Percentiles rank a stretch among this genome's conserved stretches.
Evolutionary conservation across 1,140 invertebrate species (phyloP).

Genomic region (Oreohelix idahoensis): DNA sequence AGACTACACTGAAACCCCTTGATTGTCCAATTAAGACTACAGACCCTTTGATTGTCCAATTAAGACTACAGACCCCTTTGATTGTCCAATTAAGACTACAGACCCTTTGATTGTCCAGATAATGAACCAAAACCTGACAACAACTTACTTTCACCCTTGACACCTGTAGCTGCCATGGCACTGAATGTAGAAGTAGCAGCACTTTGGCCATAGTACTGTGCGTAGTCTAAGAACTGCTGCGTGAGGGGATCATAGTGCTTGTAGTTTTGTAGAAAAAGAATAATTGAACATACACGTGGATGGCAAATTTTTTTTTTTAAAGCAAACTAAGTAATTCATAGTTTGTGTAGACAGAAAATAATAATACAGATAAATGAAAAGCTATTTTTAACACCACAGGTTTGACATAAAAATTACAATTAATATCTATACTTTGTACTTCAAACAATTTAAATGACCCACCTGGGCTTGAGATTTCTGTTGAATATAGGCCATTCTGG

Average conservation of each 20-base stretch:
- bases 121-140: too few relatives aligned
- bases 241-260: conserved; percentile 51
- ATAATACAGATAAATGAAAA: neutral
- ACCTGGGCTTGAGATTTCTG: conserved; percentile 27
- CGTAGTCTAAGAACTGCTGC: conserved; percentile 57
- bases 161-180: conserved; percentile 32
- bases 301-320: too few relatives aligned
- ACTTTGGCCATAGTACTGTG: conserved; percentile 49
- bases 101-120: too few relatives aligned
- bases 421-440: too few relatives aligned
- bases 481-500: conserved; percentile 38
- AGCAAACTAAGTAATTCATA: neutral
- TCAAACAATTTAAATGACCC: neutral
- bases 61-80: too few relatives aligned
- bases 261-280: conserved; percentile 26
- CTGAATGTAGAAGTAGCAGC: neutral
- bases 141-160: conserved; percentile 24
- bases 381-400: neutral
- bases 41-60: too few relatives aligned
- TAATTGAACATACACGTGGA: too few relatives aligned
- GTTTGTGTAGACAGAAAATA: neutral
- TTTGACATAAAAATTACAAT: neutral
- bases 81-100: too few relatives aligned
- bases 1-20: too few relatives aligned
- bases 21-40: too few relatives aligned